Percentiles rank a stretch among this genome's conserved stretches.
phyloP scores from a whole-genome alignment of 2,113 vertebrate genomes.

The Equus przewalskii region DNA sequence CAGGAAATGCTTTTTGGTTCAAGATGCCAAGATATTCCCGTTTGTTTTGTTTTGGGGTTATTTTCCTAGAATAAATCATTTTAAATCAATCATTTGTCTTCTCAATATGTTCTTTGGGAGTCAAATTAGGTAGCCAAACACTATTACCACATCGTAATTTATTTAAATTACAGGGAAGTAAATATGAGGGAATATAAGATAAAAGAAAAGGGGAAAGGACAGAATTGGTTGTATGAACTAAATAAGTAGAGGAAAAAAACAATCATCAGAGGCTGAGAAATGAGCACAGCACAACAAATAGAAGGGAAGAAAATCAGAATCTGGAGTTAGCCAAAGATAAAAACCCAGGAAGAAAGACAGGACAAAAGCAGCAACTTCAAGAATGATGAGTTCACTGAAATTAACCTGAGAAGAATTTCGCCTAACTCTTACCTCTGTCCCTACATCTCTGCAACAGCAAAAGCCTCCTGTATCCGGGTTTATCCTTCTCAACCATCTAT shows the following conservation, averaged over 20 bases:
- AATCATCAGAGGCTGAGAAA: neutral
- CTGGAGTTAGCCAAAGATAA: neutral
- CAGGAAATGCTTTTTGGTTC: neutral
- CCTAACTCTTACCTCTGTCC: neutral
- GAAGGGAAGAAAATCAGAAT: neutral
- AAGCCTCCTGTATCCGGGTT: neutral
- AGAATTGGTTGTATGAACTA: neutral
- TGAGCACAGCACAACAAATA: neutral
- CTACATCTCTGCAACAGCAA: neutral
- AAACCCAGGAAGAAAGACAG: neutral
- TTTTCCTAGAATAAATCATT: neutral
- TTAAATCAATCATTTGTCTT: slow-evolving; percentile 23
- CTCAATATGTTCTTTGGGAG: neutral
- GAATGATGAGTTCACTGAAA: neutral
- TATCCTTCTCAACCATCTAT: neutral
- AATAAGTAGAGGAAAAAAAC: neutral
- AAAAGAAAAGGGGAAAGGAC: neutral
- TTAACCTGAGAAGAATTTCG: neutral
- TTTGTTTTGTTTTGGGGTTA: neutral
- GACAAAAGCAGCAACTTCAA: neutral
- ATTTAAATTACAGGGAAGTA: slow-evolving; percentile 55
- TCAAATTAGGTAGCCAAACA: slow-evolving; percentile 36
- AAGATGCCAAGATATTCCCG: neutral
- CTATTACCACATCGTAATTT: neutral
- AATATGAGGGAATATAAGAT: neutral